Evolutionary conservation across 1,140 invertebrate genomes (phyloP).

Genomic region (Aleiodes sp.): DNA sequence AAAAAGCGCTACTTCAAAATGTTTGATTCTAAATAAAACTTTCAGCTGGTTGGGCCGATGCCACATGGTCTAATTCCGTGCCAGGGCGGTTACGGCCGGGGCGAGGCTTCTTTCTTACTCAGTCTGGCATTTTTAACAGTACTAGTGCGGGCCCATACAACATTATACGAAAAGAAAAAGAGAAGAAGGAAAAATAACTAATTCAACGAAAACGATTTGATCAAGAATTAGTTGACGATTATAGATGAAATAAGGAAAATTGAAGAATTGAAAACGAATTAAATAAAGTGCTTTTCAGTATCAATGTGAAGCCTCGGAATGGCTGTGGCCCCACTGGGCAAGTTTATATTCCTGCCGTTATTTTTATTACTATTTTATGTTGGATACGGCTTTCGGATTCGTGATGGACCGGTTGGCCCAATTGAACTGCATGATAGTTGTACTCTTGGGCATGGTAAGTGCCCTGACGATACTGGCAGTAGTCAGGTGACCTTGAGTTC

Average conservation of each 20-base stretch:
- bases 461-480: conserved; percentile 35
- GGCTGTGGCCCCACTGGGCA: conserved; percentile 57
- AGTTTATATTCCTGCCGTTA: conserved; percentile 45
- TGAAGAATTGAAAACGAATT: too few relatives aligned
- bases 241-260: too few relatives aligned
- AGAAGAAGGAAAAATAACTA: too few relatives aligned
- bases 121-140: not conserved
- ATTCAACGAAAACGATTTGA: not conserved
- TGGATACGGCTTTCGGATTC: conserved; percentile 55
- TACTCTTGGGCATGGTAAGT: conserved; percentile 43
- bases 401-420: conserved; percentile 42
- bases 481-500: not conserved
- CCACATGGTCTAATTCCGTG: conserved; percentile 64
- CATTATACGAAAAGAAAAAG: too few relatives aligned
- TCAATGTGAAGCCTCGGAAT: conserved; percentile 56
- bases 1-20: conserved; percentile 38
- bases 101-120: not conserved
- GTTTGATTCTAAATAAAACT: conserved; percentile 66
- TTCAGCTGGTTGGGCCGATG: conserved; percentile 61
- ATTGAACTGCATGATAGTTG: too few relatives aligned
- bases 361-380: conserved; percentile 49
- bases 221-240: too few relatives aligned
- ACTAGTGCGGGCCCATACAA: not conserved
- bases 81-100: conserved; percentile 29
- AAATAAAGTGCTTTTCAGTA: not conserved